These are phyloP conservation scores for Luperina testacea DNA, from an alignment of 2,888 invertebrate species.

Conservation along the genomic window DNA sequence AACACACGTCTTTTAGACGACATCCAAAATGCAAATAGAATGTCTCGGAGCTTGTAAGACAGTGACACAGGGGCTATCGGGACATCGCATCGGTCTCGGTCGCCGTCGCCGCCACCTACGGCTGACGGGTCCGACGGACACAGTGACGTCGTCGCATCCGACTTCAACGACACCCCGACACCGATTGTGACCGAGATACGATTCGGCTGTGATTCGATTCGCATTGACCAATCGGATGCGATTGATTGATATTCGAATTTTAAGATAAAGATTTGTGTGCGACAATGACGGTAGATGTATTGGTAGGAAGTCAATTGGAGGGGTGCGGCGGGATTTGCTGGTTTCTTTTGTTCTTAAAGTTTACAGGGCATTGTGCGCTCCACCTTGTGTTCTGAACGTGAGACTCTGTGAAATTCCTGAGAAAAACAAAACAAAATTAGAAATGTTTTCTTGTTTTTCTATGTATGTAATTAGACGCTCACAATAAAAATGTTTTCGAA, in stretches of 20 bases:
- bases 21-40: slow-evolving; percentile 82
- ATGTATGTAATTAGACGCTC: slow-evolving; percentile 42
- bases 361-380: slow-evolving; percentile 33
- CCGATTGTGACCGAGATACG: slow-evolving; percentile 85
- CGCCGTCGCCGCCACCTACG: slow-evolving; percentile 65
- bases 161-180: slow-evolving; percentile 73
- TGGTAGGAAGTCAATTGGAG: slow-evolving; percentile 58
- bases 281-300: slow-evolving; percentile 57
- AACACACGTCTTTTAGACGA: slow-evolving; percentile 73
- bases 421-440: slow-evolving; percentile 11
- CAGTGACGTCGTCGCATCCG: slow-evolving; percentile 67
- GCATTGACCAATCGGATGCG: slow-evolving; percentile 76
- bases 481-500: slow-evolving; percentile 63
- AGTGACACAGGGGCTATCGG: slow-evolving; percentile 77
- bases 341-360: slow-evolving; percentile 38
- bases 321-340: slow-evolving; percentile 40
- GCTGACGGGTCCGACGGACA: slow-evolving; percentile 64
- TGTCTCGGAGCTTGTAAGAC: slow-evolving; percentile 80
- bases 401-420: not conserved
- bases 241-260: slow-evolving; percentile 79
- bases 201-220: slow-evolving; percentile 76
- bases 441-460: slow-evolving; percentile 9
- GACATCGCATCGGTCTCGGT: slow-evolving; percentile 67
- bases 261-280: slow-evolving; percentile 63
- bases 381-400: slow-evolving; percentile 25